Conservation (phyloP, 2,797 vertebrate genomes). For the Microchirus variegatus region DNA sequence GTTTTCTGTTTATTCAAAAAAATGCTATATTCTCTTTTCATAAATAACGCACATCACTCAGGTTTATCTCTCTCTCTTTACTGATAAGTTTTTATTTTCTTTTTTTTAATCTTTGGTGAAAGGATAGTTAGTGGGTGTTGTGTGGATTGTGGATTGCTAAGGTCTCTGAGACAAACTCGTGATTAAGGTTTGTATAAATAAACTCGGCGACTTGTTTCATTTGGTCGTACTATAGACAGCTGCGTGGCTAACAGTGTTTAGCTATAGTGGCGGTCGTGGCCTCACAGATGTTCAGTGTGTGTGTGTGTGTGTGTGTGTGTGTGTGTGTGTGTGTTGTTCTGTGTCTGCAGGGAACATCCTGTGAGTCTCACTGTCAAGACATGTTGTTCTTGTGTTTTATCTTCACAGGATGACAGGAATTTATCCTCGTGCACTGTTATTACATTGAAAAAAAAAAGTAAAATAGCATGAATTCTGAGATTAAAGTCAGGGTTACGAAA, state of each 20-base stretch:
- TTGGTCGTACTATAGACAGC: slow-evolving; percentile 30
- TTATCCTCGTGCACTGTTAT: slow-evolving; percentile 11
- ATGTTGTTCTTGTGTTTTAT: slow-evolving; percentile 16
- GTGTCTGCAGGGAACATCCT: slow-evolving; percentile 5
- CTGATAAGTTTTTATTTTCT: too few species aligned
- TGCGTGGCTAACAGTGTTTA: slow-evolving; percentile 19
- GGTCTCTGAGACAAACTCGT: slow-evolving; percentile 6
- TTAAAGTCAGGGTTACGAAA: too few species aligned
- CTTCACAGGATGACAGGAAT: slow-evolving; percentile 7
- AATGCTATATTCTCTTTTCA: too few species aligned
- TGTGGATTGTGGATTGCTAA: neutral
- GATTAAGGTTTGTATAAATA: slow-evolving; percentile 28
- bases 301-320: slow-evolving; percentile 7
- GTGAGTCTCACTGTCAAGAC: slow-evolving; percentile 28
- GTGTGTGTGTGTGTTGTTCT: slow-evolving; percentile 14
- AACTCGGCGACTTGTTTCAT: slow-evolving; percentile 38
- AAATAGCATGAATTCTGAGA: too few species aligned
- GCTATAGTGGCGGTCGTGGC: slow-evolving; percentile 36
- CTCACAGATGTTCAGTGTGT: slow-evolving; percentile 41
- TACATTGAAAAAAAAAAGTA: neutral
- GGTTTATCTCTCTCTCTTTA: too few species aligned
- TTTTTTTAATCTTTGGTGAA: too few species aligned
- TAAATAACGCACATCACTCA: too few species aligned
- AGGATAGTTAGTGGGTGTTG: neutral
- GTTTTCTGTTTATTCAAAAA: too few species aligned